Evolutionary conservation across 2,797 vertebrate genomes (phyloP).

Genomic region (Rhinella marina): DNA sequence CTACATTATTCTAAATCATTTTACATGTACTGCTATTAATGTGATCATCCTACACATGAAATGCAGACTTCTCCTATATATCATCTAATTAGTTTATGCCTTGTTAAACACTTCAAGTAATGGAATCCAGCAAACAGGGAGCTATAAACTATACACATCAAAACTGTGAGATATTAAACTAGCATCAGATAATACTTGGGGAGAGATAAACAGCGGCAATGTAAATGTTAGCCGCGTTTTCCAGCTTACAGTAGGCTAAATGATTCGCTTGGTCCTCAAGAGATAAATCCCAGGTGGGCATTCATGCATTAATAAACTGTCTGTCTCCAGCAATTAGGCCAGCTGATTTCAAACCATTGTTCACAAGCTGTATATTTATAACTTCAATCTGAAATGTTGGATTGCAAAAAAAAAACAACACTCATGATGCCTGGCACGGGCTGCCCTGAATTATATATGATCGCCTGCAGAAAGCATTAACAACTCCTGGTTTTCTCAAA

Average conservation of each 20-base stretch:
- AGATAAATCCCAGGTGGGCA: conserved; percentile 42
- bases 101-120: conserved; percentile 22
- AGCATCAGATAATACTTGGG: conserved; percentile 28
- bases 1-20: background rate
- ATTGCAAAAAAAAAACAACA: conserved; percentile 61
- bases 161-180: conserved; percentile 43
- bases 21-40: background rate
- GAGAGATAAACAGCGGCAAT: conserved; percentile 48
- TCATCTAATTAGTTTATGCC: conserved; percentile 23
- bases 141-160: conserved; percentile 38
- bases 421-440: conserved; percentile 63
- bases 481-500: conserved; percentile 68
- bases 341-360: conserved; percentile 60
- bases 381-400: conserved; percentile 42
- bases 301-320: conserved; percentile 59
- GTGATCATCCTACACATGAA: background rate
- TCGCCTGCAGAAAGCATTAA: conserved; percentile 64
- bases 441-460: conserved; percentile 69
- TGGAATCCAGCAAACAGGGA: conserved; percentile 36
- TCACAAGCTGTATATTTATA: conserved; percentile 56
- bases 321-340: conserved; percentile 55
- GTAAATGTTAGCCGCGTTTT: conserved; percentile 59
- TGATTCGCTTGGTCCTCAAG: conserved; percentile 37
- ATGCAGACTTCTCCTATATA: background rate
- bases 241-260: conserved; percentile 54